Base-by-base conservation (phyloP, 2,113 vertebrate species). In the Grallaria varia region DNA sequence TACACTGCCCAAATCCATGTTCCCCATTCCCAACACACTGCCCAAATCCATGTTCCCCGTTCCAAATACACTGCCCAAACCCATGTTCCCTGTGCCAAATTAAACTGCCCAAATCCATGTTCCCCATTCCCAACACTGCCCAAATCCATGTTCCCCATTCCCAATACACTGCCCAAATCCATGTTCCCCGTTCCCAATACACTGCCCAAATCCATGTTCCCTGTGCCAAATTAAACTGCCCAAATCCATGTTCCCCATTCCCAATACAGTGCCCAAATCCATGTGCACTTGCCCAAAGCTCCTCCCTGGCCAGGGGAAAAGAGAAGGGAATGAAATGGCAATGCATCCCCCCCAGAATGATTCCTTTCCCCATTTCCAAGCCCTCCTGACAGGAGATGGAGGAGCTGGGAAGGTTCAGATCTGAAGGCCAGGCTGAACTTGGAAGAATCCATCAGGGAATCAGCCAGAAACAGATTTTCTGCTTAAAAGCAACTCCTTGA, bases 351-450 rank as follows among this genome's bases (percentile, higher is more conserved):
- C 16, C 15, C 27, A 8, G 20, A 90, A 45, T 4, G 0, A 28
- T 58, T 19, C 78, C 10, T 83, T 73, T 47, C 23, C 35, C 28
- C 23, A 2, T 6, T 56, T 37, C 45, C 45, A 67, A 62, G 21
- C 0, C 0, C 19, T 66, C 22, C 64, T 56, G 69, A 4, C 5
- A 10, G 33, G 40, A 39, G 40, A 14, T 1, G 3, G 15, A 47
- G 47, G 30, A 73, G 30, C 14, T 30, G 23, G 60, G 64, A 58
- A n/a, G 52, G 45, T n/a, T 93, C 8, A 4, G 25, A 42, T 4
- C 30, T 45, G 62, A 23, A 50, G 53, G 15, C 39, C 44, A 9
- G 86, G 75, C 25, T 80, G 76, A 40, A 49, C 25, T 24, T 45
- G 23, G 60, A 64, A 58, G 62, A 49, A 64, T 19, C 9, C 9